Base-by-base conservation (phyloP, 2,113 vertebrate genomes). In the Pangasianodon gigas region DNA sequence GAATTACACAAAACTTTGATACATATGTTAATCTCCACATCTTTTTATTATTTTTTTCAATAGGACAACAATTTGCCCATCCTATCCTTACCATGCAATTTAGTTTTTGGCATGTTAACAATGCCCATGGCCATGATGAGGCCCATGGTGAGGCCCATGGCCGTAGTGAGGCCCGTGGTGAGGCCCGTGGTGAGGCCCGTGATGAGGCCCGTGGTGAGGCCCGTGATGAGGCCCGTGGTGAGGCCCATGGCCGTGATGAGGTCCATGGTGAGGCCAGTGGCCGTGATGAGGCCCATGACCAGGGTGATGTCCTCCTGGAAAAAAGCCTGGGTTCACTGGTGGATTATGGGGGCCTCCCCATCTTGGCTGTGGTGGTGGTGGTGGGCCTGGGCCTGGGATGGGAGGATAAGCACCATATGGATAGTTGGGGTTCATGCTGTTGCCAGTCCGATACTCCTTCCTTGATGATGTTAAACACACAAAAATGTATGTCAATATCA, bases 381-480 rank as follows among this genome's bases (percentile, higher is more conserved):
- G 80, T n/a, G 51, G 80, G 80, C 10, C 32, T 54, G 51, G 13
- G 79, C 48, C 14, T 54, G 29, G 51, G 11, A 32, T 1, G 8
- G 8, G 52, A 83, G 52, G 29, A 41, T 18, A 32, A 83, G 51
- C 8, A 21, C 54, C 7, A 37, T 54, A 24, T 58, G 29, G 51
- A 58, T 83, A 19, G 52, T 58, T 54, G n/a, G 81, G 81, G 18
- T 83, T 58, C 51, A 83, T 83, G n/a, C 52, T 83, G 81, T 21
- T 58, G 8, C 18, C 54, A 46, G 74, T 11, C 21, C 1, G 3
- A 77, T 26, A 48, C 74, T 46, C 21, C 41, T 77, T 48, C 41
- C 24, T 48, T 77, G 6, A 46, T 74, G 69, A 18, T 26, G 21
- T 26, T 46, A 46, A 77, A 77, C 8, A 77, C 74, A 77, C 4